Conservation (phyloP, 2,888 invertebrate genomes). For the Pocota personata region DNA sequence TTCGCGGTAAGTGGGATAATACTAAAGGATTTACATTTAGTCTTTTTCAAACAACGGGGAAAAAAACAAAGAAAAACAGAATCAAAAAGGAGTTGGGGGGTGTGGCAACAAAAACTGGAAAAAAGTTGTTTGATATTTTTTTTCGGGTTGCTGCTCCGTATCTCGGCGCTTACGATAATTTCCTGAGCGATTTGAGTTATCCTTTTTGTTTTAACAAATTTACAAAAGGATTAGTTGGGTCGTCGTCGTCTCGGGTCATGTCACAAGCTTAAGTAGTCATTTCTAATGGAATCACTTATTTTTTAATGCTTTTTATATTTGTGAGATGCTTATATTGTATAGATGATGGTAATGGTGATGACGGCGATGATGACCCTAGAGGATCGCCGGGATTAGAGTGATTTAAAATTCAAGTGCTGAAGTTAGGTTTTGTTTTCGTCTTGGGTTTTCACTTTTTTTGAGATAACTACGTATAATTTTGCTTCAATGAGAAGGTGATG, state of each 20-base stretch:
- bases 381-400: slow-evolving; percentile 35
- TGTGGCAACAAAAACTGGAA: background rate
- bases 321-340: slow-evolving; percentile 45
- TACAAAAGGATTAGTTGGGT: slow-evolving; percentile 82
- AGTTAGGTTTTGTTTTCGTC: background rate
- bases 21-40: slow-evolving; percentile 68
- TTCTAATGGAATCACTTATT: slow-evolving; percentile 76
- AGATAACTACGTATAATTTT: background rate
- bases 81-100: slow-evolving; percentile 15
- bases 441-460: background rate
- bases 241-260: slow-evolving; percentile 66
- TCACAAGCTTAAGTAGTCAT: slow-evolving; percentile 74
- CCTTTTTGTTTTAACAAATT: slow-evolving; percentile 77
- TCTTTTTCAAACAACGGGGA: slow-evolving; percentile 53
- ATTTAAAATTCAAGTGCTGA: slow-evolving; percentile 18
- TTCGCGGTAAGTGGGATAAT: slow-evolving; percentile 71
- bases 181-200: slow-evolving; percentile 49
- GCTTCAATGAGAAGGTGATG: background rate
- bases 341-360: slow-evolving; percentile 46
- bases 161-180: slow-evolving; percentile 32
- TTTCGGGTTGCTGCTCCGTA: slow-evolving; percentile 19
- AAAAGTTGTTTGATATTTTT: slow-evolving; percentile 21
- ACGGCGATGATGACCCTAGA: slow-evolving; percentile 50
- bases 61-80: slow-evolving; percentile 16
- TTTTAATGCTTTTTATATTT: slow-evolving; percentile 73